Evolutionary conservation across 2,113 vertebrate genomes (phyloP).

Genomic region (Gavialis gangeticus): DNA sequence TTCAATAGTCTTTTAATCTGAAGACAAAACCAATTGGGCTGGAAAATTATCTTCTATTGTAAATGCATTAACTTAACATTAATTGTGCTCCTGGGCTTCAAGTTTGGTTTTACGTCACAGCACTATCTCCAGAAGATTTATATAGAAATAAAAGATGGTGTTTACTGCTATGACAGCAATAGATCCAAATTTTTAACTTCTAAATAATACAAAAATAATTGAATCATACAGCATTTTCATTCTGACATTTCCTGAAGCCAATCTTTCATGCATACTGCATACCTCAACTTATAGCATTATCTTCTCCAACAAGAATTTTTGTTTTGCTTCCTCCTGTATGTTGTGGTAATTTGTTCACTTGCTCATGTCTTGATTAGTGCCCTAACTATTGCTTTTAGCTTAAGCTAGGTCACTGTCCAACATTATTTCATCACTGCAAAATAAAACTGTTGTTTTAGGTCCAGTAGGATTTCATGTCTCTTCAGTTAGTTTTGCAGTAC

Average conservation of each 20-base stretch:
- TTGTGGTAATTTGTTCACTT: too few relatives aligned
- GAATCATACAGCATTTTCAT: constrained; percentile 33
- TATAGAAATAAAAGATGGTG: constrained; percentile 32
- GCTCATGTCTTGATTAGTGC: not conserved
- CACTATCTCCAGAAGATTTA: constrained; percentile 41
- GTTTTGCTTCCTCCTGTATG: not conserved
- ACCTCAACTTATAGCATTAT: constrained; percentile 31
- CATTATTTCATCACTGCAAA: not conserved
- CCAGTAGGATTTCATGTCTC: not conserved
- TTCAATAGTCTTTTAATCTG: constrained; percentile 12
- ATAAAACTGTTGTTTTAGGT: not conserved
- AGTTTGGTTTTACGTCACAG: constrained; percentile 48
- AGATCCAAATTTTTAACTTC: constrained; percentile 8
- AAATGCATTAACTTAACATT: constrained; percentile 28
- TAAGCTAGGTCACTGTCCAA: not conserved
- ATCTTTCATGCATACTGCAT: not conserved
- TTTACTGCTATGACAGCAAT: constrained; percentile 49
- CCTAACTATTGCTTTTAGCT: constrained; percentile 25
- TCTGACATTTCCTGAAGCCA: constrained; percentile 38
- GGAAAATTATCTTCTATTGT: constrained; percentile 46
- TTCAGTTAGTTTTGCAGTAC: not conserved
- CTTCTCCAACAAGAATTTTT: constrained; percentile 14
- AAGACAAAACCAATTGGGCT: constrained; percentile 8
- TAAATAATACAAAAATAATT: constrained; percentile 49
- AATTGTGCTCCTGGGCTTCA: not conserved